Percentiles rank a stretch among this genome's conserved stretches.
These are phyloP conservation scores for Emys orbicularis DNA, from an alignment of 2,797 vertebrate genomes.

Conservation along the genomic window DNA sequence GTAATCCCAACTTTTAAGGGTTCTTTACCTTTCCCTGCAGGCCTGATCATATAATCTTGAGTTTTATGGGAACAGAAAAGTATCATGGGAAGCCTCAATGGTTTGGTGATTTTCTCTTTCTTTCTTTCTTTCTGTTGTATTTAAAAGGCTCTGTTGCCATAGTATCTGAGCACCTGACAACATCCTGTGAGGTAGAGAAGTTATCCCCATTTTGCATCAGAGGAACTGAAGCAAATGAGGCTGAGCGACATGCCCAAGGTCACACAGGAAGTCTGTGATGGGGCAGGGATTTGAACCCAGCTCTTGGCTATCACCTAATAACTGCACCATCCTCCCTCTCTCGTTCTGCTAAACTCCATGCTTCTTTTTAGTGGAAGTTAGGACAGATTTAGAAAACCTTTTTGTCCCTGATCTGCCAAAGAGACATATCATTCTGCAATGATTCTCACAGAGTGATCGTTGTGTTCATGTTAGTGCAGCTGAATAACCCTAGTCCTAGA, in stretches of 20 bases:
- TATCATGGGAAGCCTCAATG: neutral
- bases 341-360: neutral
- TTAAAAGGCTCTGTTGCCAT: neutral
- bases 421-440: neutral
- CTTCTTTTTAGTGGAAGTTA: neutral
- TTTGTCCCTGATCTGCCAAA: neutral
- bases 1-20: neutral
- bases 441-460: neutral
- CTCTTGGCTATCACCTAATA: neutral
- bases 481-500: neutral
- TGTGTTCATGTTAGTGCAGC: neutral
- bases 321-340: neutral
- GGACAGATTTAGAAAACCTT: neutral
- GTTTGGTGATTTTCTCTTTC: accelerated
- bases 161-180: neutral
- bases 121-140: neutral
- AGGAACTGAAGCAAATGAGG: neutral
- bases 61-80: neutral
- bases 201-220: neutral
- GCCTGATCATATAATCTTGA: neutral
- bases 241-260: neutral
- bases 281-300: neutral
- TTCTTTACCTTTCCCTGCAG: neutral
- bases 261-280: neutral
- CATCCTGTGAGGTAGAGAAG: neutral